A percentile compares a stretch with the other conserved stretches of the same genome.
Evolutionary conservation across 2,113 vertebrate genomes (phyloP).

Genomic region (Strigops habroptila): DNA sequence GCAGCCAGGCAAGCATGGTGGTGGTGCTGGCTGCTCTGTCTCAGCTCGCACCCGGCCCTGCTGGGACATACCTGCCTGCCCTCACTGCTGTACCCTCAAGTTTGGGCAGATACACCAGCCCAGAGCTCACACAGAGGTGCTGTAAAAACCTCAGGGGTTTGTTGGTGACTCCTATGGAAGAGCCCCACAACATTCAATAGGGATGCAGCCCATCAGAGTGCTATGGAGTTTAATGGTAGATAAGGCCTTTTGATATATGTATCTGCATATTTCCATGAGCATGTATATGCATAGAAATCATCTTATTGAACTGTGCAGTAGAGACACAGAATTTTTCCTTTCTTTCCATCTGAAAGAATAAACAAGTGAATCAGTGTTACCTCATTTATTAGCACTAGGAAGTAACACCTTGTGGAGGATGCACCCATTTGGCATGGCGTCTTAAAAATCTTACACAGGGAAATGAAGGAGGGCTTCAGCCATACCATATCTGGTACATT

Average conservation of each 20-base stretch:
- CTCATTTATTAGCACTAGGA: background rate
- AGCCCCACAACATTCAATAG: background rate
- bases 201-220: background rate
- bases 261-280: background rate
- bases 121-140: accelerated
- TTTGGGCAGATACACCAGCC: background rate
- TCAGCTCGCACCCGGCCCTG: accelerated
- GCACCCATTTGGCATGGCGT: background rate
- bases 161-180: background rate
- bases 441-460: background rate
- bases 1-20: background rate
- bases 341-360: background rate
- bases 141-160: background rate
- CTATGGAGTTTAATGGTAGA: background rate
- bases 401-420: background rate
- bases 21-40: background rate
- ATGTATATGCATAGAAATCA: background rate
- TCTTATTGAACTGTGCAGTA: background rate
- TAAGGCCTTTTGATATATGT: background rate
- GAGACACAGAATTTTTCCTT: background rate
- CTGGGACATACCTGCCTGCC: background rate
- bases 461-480: background rate
- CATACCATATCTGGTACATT: background rate
- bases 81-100: background rate
- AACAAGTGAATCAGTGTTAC: background rate